Evolutionary conservation across 2,888 invertebrate species (phyloP), one percentile per base, ranked within the genome.

Genomic region (Tubulanus polymorphus): DNA sequence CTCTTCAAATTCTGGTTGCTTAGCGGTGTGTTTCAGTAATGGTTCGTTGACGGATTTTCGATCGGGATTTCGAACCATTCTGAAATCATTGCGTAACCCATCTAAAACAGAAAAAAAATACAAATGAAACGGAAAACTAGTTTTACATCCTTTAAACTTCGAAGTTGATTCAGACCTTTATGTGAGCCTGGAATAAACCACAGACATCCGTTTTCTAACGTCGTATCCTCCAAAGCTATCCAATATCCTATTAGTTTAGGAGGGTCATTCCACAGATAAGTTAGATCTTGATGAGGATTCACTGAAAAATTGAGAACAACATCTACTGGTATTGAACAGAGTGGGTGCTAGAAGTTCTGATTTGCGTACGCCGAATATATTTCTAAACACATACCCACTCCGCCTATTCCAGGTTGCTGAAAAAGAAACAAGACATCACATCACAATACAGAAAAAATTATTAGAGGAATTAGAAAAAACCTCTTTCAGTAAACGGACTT

Each of bases 151-250:
- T 12, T 32, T 32, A 32, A 32, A 32, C 35, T 12, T 32, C 10
- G 35, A 32, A 32, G n/a, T 10, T 32, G 10, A n/a, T n/a, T 12
- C 35, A 10, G 61, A 75, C 76, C 61, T 69, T 87, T 89, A 78
- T 99, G 96, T 0, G 97, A 96, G 1, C 93, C 93, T 23, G 89
- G 88, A 2, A 90, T 86, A 72, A 95, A 89, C 86, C 91, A 92
- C 3, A 99, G 82, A 72, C 97, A 99, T 3, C 99, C 96, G 76
- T 99, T 99, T 73, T 94, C 89, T 18, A 86, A 61, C 0, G 90
- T 92, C 0, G 94, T 91, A 72, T 97, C 93, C 71, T 97, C 94
- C 3, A 99, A 79, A 0, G 99, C 93, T 61, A 99, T 88, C 99
- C 99, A 99, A 71, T 95, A 88, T 0, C 96, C 97, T 12, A 86